Base-by-base conservation (phyloP, 2,888 invertebrate genomes). In the Epirrita christyi region DNA sequence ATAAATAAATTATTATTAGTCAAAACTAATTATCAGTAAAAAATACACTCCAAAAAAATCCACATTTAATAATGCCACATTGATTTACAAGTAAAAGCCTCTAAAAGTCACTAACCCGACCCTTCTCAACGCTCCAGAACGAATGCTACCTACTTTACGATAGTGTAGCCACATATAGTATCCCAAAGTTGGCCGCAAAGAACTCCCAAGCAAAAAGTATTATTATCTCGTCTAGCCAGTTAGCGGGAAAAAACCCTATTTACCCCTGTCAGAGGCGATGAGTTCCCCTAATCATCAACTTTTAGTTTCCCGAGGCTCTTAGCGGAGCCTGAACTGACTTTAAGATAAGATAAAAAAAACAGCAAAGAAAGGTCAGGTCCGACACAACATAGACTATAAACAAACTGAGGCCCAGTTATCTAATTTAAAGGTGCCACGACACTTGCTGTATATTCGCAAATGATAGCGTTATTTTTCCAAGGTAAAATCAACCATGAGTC, bases 231-330 rank as follows among this genome's bases (percentile, higher is more conserved):
- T 43, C 46, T 55, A 40, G 51, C 44, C 52, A 56, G 62, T 66
- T 52, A 64, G 53, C 47, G 54, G 47, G 40, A 57, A 63, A 63
- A 70, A 71, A 71, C 67, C 63, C 63, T 66, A 69, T 72, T 70
- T 68, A 47, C 57, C 51, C 49, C 64, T 60, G 64, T 71, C 72
- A 70, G 73, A 68, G 70, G 63, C 65, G 66, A 61, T 56, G 62
- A 51, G 53, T 57, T 64, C 29, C 66, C 66, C 67, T 56, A 65
- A 71, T 71, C 64, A 68, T 71, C 72, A 49, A 49, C 49, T 54
- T 4, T 21, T 21, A 21, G 21, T 21, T 15, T 42, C 14, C 28
- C 42, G 36, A 40, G 36, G n/a, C 50, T 28, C n/a, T n/a, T n/a
- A n/a, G n/a, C n/a, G n/a, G n/a, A n/a, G n/a, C n/a, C n/a, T n/a